phyloP scores from a whole-genome alignment of 2,113 vertebrate genomes.

The Neolamprologus sp. region DNA sequence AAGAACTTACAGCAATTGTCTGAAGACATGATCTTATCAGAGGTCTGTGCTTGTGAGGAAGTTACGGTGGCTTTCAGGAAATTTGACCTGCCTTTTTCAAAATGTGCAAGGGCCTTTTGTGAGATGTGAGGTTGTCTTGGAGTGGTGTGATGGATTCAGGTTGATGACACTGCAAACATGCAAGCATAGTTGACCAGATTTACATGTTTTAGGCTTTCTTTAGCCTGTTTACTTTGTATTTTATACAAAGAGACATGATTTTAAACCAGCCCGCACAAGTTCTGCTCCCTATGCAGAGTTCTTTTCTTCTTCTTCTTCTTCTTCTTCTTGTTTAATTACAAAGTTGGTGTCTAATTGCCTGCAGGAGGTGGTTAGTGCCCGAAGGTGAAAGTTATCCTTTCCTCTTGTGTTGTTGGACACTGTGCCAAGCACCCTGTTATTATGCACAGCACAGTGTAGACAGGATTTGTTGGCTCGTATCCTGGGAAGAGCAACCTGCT shows the following conservation, averaged over 20 bases:
- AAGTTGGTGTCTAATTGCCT: conserved; percentile 13
- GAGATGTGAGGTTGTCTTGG: background rate
- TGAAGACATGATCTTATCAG: background rate
- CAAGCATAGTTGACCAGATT: background rate
- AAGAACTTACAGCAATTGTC: background rate
- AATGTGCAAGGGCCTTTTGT: background rate
- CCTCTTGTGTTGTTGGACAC: background rate
- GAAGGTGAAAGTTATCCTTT: conserved; percentile 37
- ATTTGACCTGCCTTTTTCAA: conserved; percentile 3
- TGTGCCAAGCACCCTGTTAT: conserved; percentile 13
- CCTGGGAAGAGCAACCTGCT: background rate
- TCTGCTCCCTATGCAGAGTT: background rate
- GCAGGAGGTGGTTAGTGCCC: background rate
- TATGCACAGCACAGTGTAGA: background rate
- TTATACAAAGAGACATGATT: background rate
- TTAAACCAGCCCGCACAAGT: conserved; percentile 4
- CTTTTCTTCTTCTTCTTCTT: fast-evolving
- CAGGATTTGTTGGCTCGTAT: background rate
- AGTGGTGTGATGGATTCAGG: conserved; percentile 1
- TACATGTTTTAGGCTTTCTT: background rate
- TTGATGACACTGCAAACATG: background rate
- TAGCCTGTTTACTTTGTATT: background rate
- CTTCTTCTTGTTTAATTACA: background rate
- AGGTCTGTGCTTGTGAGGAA: background rate
- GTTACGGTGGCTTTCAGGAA: background rate